Evolutionary conservation across 2,888 invertebrate genomes (phyloP), one percentile per base, ranked within the genome.

Genomic region (Prosopocoilus inquinatus): DNA sequence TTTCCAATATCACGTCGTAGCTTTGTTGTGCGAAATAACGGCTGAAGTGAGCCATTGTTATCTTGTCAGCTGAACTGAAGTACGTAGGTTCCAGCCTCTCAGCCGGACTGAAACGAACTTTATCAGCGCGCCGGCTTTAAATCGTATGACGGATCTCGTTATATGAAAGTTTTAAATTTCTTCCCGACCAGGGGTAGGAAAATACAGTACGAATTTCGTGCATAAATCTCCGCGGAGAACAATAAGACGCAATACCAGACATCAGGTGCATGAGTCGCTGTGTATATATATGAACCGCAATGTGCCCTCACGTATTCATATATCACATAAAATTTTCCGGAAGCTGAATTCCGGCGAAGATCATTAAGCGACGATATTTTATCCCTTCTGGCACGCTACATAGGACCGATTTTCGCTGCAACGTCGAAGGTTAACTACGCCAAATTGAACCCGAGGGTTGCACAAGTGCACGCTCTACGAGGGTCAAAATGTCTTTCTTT

Each of bases 1-100:
- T 75, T 73, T 75, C 73, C 75, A 73, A 74, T 75, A 75, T 74
- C 73, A 72, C 73, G 72, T 70, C 66, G 65, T 68, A 67, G 71
- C 73, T 73, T 73, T 73, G 73, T 73, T 64, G 66, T 60, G 66
- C 47, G 47, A 71, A 72, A 72, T 73, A 73, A 73, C 74, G 74
- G 72, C 68, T 71, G 73, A 71, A 67, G 68, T 64, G 70, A 64
- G 62, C 72, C 60, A 75, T 75, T 75, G 74, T 74, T 69, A 67
- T 68, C 70, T 70, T 68, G 69, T 70, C 71, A 69, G 67, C 61
- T 60, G 60, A 62, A 63, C 65, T 59, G 62, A 57, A 57, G 63
- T 64, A 57, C 56, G 54, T 62, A 61, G 41, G 39, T 53, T 38
- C 34, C 45, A 41, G 20, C 20, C 20, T 28, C 20, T 5, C 20